Evolutionary conservation across 2,888 invertebrate genomes (phyloP).

Genomic region (Drosophila gaucha): DNA sequence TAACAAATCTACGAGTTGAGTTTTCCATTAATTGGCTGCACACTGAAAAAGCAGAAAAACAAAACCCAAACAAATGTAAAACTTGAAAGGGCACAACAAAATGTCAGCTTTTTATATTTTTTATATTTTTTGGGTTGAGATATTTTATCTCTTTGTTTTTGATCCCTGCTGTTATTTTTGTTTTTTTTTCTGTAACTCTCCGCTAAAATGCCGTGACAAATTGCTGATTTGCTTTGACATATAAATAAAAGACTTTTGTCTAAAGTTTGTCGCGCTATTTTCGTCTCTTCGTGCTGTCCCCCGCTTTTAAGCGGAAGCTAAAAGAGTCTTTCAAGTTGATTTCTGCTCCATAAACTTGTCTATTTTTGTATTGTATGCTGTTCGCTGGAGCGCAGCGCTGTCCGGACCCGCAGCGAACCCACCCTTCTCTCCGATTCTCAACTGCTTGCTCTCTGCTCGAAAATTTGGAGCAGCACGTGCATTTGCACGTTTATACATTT

Average conservation of each 20-base stretch:
- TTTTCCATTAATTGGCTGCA: conserved; percentile 48
- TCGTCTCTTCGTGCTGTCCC: not conserved
- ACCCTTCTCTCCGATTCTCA: conserved; percentile 19
- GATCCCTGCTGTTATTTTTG: not conserved
- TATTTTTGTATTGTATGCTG: conserved; percentile 67
- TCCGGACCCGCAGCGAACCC: conserved; percentile 15
- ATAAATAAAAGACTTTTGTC: conserved; percentile 53
- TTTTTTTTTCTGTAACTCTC: conserved; percentile 9
- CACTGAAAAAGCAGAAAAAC: conserved; percentile 10
- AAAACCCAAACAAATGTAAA: conserved; percentile 27
- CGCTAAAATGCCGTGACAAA: conserved; percentile 70
- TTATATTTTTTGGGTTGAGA: conserved; percentile 31
- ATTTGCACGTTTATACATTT: conserved; percentile 67
- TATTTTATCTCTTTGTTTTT: conserved; percentile 33
- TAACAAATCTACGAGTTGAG: conserved; percentile 4
- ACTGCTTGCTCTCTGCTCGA: conserved; percentile 17
- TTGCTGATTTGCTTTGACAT: conserved; percentile 77
- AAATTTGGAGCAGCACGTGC: conserved; percentile 76
- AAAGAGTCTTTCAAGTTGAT: conserved; percentile 77
- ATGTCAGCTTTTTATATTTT: conserved; percentile 39
- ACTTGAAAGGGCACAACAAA: conserved; percentile 47
- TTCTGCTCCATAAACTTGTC: conserved; percentile 79
- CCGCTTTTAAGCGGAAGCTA: conserved; percentile 71
- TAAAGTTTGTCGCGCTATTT: conserved; percentile 50
- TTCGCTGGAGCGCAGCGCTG: conserved; percentile 60